phyloP scores from a whole-genome alignment of 2,888 invertebrate genomes.

The Agriopis leucophaearia region DNA sequence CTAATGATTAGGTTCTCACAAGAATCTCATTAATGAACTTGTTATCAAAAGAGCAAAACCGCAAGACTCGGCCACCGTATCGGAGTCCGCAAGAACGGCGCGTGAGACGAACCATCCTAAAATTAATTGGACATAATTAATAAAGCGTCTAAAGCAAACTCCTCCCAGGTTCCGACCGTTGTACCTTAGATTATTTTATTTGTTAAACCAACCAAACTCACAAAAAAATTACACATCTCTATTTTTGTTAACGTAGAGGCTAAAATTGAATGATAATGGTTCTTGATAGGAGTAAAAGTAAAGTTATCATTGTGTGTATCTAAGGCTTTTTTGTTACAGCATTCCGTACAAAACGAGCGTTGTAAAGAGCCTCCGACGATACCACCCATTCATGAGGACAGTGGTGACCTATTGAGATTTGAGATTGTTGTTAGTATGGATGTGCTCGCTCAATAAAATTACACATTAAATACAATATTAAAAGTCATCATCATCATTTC shows the following conservation, averaged over 20 bases:
- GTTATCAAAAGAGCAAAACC: conserved; percentile 41
- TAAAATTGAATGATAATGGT: conserved; percentile 41
- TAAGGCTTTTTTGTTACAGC: conserved; percentile 84
- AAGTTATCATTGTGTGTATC: conserved; percentile 79
- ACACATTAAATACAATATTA: background rate
- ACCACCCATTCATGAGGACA: conserved; percentile 86
- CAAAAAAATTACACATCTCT: conserved; percentile 38
- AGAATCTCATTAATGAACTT: conserved; percentile 43
- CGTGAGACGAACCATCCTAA: conserved; percentile 71
- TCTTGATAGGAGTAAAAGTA: conserved; percentile 55
- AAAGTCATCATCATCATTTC: too few relatives aligned
- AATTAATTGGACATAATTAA: conserved; percentile 86
- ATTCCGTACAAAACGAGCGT: conserved; percentile 85
- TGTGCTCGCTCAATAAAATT: conserved; percentile 25
- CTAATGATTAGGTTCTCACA: conserved; percentile 37
- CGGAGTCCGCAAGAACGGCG: conserved; percentile 66
- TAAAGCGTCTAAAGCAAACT: conserved; percentile 82
- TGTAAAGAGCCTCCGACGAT: conserved; percentile 85
- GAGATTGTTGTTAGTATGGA: conserved; percentile 67
- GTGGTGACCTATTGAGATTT: conserved; percentile 85
- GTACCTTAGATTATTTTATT: conserved; percentile 77
- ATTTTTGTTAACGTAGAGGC: conserved; percentile 45
- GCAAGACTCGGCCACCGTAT: conserved; percentile 60
- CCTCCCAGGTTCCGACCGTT: conserved; percentile 75
- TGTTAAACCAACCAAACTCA: conserved; percentile 54